Evolutionary conservation across 2,113 vertebrate genomes (phyloP).

Genomic region (Psephotus haematonotus): DNA sequence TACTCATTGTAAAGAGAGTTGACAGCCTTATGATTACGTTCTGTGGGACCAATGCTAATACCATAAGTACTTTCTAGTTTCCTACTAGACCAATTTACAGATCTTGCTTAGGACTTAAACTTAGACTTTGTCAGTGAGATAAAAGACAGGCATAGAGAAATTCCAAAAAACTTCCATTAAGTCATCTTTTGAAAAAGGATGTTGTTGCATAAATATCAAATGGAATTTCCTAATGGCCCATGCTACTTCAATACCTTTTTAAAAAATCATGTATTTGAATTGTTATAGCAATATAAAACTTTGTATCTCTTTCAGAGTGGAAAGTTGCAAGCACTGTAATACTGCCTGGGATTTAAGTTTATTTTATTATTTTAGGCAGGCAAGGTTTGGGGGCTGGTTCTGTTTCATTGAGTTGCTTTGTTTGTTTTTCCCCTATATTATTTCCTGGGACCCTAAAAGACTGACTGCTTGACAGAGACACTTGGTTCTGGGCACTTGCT

Average conservation of each 20-base stretch:
- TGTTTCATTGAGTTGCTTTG: constrained; percentile 13
- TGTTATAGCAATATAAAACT: neutral
- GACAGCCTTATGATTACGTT: neutral
- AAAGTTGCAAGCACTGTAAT: neutral
- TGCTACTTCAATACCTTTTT: neutral
- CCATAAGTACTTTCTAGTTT: neutral
- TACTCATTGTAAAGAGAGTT: neutral
- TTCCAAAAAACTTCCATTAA: neutral
- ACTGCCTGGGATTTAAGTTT: neutral
- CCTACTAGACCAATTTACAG: neutral
- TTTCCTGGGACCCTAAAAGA: constrained; percentile 37
- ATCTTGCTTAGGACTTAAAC: neutral
- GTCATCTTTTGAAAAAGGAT: neutral
- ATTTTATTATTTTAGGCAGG: neutral
- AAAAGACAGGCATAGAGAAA: neutral
- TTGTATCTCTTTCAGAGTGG: neutral
- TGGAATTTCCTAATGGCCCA: neutral
- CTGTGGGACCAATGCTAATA: neutral
- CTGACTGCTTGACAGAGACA: constrained; percentile 32
- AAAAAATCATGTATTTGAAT: neutral
- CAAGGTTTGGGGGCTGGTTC: neutral
- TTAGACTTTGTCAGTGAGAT: neutral
- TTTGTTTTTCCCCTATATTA: constrained; percentile 32
- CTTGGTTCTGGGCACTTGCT: constrained; percentile 48
- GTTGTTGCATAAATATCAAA: neutral